Evolutionary conservation across 1,140 invertebrate genomes (phyloP), one percentile per base, ranked within the genome.

Genomic region (Megalonaias nervosa): DNA sequence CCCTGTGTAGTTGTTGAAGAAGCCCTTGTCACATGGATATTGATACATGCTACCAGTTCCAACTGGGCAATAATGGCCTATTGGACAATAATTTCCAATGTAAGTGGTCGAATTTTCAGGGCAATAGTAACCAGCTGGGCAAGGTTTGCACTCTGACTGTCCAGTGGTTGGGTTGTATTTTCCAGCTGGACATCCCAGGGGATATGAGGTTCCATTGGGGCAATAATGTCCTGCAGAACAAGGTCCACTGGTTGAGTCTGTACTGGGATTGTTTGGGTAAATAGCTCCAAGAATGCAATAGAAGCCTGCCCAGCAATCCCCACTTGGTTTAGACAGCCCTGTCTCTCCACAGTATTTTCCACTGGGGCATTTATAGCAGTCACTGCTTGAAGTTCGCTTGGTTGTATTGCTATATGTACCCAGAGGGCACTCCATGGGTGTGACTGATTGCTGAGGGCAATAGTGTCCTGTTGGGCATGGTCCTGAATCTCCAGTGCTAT

Each of bases 181-280:
- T 59, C 89, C 89, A 14, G 88, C 81, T 21, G 81, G 81, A 72
- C 89, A 90, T 15, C 87, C 88, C 19, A 89, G 81, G 19, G 89
- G 89, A 71, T 84, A 86, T 12, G 87, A 84, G 38, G 89, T 89
- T 62, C 89, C 89, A 71, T 85, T 85, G 13, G 86, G 86, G 73
- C 89, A 90, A 74, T 84, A 89, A 68, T 88, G 83, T 38, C 89
- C 89, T 16, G 84, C 70, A 9, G 88, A 84, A 69, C 89, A 90
- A 3, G 88, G 88, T 38, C 88, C 88, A 67, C 88, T 85, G 31
- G 85, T 89, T 38, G 79, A 68, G 69, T 86, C 83, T 31, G 74
- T 65, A 14, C 75, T 73, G 55, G 89, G 87, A 68, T 89, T 89
- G 71, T 90, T 90, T 11, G 89, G 86, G 55, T 72, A 71, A 17